These are phyloP conservation scores for Lipotes vexillifer DNA, from an alignment of 2,113 vertebrate species.

Conservation along the genomic window DNA sequence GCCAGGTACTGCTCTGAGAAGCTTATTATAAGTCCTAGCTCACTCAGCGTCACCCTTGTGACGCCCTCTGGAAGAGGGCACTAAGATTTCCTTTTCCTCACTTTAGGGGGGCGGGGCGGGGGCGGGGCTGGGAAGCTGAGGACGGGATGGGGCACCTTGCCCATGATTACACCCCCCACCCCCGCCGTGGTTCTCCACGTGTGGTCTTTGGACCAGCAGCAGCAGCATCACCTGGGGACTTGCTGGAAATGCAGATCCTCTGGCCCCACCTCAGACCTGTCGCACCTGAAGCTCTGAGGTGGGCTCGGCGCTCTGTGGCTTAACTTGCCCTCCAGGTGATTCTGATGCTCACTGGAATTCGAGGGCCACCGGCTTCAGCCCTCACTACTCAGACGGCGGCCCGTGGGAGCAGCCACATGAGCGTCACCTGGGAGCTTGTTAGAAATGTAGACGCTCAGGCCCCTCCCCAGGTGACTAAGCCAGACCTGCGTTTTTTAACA, in stretches of 20 bases:
- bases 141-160: fast-evolving
- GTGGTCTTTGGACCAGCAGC: neutral
- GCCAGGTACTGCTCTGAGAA: neutral
- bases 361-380: neutral
- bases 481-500: neutral
- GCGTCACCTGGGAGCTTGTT: neutral
- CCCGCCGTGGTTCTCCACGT: fast-evolving
- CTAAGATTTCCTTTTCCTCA: fast-evolving
- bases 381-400: neutral
- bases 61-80: neutral
- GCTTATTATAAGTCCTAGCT: fast-evolving
- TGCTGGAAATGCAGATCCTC: no score
- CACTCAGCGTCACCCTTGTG: fast-evolving
- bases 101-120: no score
- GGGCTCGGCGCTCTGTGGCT: neutral
- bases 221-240: fast-evolving
- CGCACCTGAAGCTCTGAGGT: neutral
- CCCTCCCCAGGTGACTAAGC: no score
- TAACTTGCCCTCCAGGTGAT: neutral
- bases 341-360: neutral
- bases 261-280: neutral
- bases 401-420: neutral
- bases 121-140: neutral
- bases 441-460: neutral
- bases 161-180: fast-evolving